Evolutionary conservation across 2,888 invertebrate species (phyloP).

Genomic region (Brachylomia viminalis): DNA sequence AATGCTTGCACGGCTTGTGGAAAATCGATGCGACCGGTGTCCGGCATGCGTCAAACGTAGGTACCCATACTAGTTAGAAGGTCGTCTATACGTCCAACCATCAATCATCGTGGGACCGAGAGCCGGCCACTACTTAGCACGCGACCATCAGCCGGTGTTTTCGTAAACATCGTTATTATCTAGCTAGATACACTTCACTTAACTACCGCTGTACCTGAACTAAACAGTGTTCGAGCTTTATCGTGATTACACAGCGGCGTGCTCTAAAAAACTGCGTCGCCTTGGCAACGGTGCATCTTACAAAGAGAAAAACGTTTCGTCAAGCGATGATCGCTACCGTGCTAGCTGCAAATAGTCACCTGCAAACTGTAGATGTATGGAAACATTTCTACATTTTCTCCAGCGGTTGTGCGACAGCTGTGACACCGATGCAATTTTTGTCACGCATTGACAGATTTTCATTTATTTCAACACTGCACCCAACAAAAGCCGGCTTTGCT

Average conservation of each 20-base stretch:
- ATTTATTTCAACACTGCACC: conserved; percentile 54
- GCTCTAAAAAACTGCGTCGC: conserved; percentile 78
- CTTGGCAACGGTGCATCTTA: conserved; percentile 80
- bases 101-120: conserved; percentile 80
- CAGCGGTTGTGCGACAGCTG: conserved; percentile 68
- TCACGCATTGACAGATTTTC: conserved; percentile 65
- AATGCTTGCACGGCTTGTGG: conserved; percentile 77
- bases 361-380: conserved; percentile 87
- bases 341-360: conserved; percentile 82
- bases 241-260: conserved; percentile 73
- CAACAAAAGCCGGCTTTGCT: conserved; percentile 56
- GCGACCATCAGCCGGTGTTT: conserved; percentile 67
- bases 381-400: conserved; percentile 88
- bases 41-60: conserved; percentile 78
- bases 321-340: conserved; percentile 78
- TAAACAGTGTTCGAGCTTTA: conserved; percentile 64
- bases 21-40: conserved; percentile 86
- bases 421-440: conserved; percentile 65
- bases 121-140: conserved; percentile 68
- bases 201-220: conserved; percentile 55
- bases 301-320: conserved; percentile 70
- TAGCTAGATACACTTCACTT: conserved; percentile 50
- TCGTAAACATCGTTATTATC: conserved; percentile 56
- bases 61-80: conserved; percentile 78
- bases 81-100: conserved; percentile 74